phyloP scores from a whole-genome alignment of 1,140 invertebrate genomes.

The Harpegnathos saltator region DNA sequence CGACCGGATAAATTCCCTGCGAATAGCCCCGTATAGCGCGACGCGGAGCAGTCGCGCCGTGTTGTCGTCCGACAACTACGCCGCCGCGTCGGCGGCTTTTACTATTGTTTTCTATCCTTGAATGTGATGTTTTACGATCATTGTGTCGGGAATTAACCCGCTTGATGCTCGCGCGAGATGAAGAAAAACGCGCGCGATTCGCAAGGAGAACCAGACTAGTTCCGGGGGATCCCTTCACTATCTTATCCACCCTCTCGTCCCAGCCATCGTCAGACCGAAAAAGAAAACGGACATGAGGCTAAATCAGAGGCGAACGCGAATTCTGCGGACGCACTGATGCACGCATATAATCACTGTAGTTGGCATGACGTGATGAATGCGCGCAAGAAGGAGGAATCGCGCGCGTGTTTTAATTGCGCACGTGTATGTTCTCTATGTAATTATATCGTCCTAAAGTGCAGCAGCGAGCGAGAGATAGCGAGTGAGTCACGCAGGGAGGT shows the following conservation, averaged over 20 bases:
- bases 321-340: conserved; percentile 3
- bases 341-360: conserved; percentile 19
- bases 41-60: conserved; percentile 1
- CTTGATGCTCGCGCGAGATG: background rate
- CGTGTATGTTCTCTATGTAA: background rate
- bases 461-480: background rate
- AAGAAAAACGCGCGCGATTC: conserved; percentile 45
- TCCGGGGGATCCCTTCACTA: background rate
- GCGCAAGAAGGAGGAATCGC: background rate
- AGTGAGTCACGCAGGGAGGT: background rate
- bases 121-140: conserved; percentile 53
- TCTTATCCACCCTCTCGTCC: background rate
- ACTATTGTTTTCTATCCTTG: conserved; percentile 52
- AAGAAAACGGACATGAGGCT: conserved; percentile 24
- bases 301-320: conserved; percentile 43
- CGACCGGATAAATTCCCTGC: background rate
- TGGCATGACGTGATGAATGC: conserved; percentile 20
- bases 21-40: background rate
- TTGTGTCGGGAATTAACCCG: conserved; percentile 48
- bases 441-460: no score
- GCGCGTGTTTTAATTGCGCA: conserved; percentile 4
- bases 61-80: conserved; percentile 17
- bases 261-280: background rate
- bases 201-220: conserved; percentile 52
- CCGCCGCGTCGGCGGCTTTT: background rate